Base-by-base conservation (phyloP, 2,888 invertebrate genomes). In the Xanthorhoe spadicearia region DNA sequence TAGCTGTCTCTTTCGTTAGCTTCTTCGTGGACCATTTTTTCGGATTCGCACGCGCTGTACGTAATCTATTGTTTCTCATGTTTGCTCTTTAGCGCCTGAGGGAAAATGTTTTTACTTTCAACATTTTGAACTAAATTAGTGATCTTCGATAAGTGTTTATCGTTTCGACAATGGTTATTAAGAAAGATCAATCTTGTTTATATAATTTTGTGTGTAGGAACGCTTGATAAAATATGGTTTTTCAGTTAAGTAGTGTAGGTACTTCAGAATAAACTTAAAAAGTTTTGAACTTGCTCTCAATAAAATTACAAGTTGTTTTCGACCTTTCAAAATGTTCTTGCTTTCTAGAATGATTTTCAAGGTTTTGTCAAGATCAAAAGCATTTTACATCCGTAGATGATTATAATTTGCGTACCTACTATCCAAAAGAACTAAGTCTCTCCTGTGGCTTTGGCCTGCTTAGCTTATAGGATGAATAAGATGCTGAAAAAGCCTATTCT, bases 1-100 rank as follows among this genome's bases (percentile, higher is more conserved):
- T 86, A 69, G 70, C 70, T 70, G 70, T 89, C 89, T 84, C 84
- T 80, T 67, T 90, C 82, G 67, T 69, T 81, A 76, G 77, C 84
- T 79, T 89, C 88, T 89, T 89, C 86, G 77, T 82, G 83, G 81
- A 84, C 80, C 80, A 83, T 86, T 90, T 88, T 88, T 89, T 86
- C 79, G 78, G 81, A 80, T 87, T 85, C 86, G 88, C 89, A 87
- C 87, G 88, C 87, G 86, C 75, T 79, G 82, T 80, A 83, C 83
- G 85, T 89, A 90, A 90, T 87, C 84, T 80, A 87, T 90, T 87
- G 88, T 90, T 83, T 84, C 78, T 81, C 74, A 77, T 82, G 79
- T 83, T 81, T 81, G 72, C 75, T 72, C 69, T 73, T 63, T 68
- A 72, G 65, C 66, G 63, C 77, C 73, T 64, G 67, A 70, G 79